Percentiles rank a stretch among this genome's conserved stretches.
Evolutionary conservation across 2,888 invertebrate species (phyloP).

Genomic region (Platyscelio sp.): DNA sequence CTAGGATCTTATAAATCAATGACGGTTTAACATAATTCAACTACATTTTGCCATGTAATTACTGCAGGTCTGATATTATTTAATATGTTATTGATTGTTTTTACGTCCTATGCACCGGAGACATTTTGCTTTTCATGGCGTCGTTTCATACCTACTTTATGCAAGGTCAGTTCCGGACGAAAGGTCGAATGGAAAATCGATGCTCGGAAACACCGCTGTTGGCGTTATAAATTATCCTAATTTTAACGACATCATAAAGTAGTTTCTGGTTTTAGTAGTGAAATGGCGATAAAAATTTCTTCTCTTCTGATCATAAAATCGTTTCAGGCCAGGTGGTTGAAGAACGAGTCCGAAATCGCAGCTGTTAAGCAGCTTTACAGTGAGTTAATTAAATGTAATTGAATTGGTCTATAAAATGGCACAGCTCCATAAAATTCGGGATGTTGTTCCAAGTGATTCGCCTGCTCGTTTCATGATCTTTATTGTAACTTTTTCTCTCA

Average conservation of each 20-base stretch:
- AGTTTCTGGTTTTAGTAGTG: neutral
- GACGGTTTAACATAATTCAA: constrained; percentile 49
- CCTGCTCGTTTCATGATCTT: no score
- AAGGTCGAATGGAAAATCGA: constrained; percentile 29
- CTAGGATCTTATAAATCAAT: constrained; percentile 64
- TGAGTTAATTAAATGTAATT: constrained; percentile 44
- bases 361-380: neutral
- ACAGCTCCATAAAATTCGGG: constrained; percentile 1
- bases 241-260: constrained; percentile 7
- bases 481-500: no score
- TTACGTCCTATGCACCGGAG: neutral
- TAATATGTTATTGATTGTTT: constrained; percentile 37
- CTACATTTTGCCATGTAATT: constrained; percentile 30
- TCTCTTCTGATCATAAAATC: neutral
- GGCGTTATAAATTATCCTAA: constrained; percentile 11
- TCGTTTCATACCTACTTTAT: neutral
- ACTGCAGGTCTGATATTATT: constrained; percentile 33
- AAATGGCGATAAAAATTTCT: neutral
- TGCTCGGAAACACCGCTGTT: neutral
- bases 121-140: constrained; percentile 13
- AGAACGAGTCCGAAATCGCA: neutral
- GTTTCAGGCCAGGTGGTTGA: neutral
- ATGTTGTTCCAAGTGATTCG: no score
- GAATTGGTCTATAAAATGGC: constrained; percentile 24
- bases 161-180: constrained; percentile 31